phyloP scores from a whole-genome alignment of 1,140 invertebrate species.

The Mycetomoellerius zeteki region DNA sequence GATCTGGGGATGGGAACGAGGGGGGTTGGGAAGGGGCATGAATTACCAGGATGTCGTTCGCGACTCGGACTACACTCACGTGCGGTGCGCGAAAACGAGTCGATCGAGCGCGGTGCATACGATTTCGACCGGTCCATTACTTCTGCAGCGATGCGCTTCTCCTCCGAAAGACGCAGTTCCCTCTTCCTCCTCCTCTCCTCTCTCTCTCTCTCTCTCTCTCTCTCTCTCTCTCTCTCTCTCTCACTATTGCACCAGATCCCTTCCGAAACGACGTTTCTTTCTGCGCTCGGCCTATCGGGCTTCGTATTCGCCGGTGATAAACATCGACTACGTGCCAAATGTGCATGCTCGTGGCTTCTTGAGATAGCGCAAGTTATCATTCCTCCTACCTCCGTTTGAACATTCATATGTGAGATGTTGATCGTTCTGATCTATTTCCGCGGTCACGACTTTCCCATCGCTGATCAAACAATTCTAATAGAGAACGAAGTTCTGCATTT shows the following conservation, averaged over 20 bases:
- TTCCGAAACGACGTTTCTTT: slow-evolving; percentile 39
- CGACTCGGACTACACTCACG: slow-evolving; percentile 74
- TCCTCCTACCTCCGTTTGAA: neutral
- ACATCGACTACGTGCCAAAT: slow-evolving; percentile 77
- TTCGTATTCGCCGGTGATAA: slow-evolving; percentile 72
- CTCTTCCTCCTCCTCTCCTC: neutral
- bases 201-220: neutral
- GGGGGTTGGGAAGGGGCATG: slow-evolving; percentile 46
- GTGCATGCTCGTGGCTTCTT: slow-evolving; percentile 57
- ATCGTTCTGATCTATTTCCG: slow-evolving; percentile 69
- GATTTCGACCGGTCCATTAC: slow-evolving; percentile 79
- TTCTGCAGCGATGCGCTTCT: slow-evolving; percentile 71
- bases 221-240: neutral
- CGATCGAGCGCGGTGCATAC: slow-evolving; percentile 75
- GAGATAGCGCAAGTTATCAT: slow-evolving; percentile 40
- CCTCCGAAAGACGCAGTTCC: slow-evolving; percentile 71
- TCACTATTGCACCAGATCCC: neutral
- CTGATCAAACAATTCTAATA: slow-evolving; percentile 70
- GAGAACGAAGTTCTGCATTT: slow-evolving; percentile 43
- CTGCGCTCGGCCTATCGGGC: slow-evolving; percentile 54
- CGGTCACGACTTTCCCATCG: slow-evolving; percentile 33
- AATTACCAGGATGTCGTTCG: slow-evolving; percentile 72
- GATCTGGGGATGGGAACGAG: slow-evolving; percentile 56
- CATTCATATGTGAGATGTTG: slow-evolving; percentile 39
- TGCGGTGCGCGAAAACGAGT: slow-evolving; percentile 77